phyloP scores from a whole-genome alignment of 2,797 vertebrate genomes.

The Epinephelus coioides region DNA sequence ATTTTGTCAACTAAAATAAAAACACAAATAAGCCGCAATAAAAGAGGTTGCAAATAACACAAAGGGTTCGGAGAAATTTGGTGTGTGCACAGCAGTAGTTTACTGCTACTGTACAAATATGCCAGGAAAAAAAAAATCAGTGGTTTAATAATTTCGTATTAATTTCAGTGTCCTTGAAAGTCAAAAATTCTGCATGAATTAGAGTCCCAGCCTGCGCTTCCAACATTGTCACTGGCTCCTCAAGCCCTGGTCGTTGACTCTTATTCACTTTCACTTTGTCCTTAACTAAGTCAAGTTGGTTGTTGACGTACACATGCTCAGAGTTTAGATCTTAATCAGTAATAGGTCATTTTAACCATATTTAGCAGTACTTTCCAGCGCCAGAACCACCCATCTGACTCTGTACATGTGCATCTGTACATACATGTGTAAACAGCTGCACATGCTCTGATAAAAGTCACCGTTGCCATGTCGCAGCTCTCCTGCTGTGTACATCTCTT shows the following conservation, averaged over 20 bases:
- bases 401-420: neutral
- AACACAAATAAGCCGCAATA: slow-evolving; percentile 17
- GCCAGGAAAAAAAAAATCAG: slow-evolving; percentile 13
- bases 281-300: neutral
- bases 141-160: slow-evolving; percentile 17
- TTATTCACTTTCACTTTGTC: neutral
- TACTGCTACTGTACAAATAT: neutral
- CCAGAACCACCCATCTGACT: neutral
- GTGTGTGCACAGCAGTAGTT: neutral
- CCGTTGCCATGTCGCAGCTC: neutral
- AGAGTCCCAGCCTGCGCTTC: neutral
- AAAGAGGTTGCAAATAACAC: slow-evolving; percentile 12
- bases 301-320: neutral
- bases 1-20: slow-evolving; percentile 31
- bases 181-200: slow-evolving; percentile 8
- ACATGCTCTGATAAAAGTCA: slow-evolving; percentile 11
- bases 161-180: slow-evolving; percentile 1
- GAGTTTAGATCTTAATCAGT: neutral
- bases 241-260: neutral
- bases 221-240: neutral
- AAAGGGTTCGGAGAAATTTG: neutral
- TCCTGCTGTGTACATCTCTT: slow-evolving; percentile 12
- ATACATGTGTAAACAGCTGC: slow-evolving; percentile 25
- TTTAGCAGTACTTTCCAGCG: neutral
- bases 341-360: neutral